Base-by-base conservation (phyloP, 2,888 invertebrate genomes). In the Stenchaetothrips biformis region DNA sequence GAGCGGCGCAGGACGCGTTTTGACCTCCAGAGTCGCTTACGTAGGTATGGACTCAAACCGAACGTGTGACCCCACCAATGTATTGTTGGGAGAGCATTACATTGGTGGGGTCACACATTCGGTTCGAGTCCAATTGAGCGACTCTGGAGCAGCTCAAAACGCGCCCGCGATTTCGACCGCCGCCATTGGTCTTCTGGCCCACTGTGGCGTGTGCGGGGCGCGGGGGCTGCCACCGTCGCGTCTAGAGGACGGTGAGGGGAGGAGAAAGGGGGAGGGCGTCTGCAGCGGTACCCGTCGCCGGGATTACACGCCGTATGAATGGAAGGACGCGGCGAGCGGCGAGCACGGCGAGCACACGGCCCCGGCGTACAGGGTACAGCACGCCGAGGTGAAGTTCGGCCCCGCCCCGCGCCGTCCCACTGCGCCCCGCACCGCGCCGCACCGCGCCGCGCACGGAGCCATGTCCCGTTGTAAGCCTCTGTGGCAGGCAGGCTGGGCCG, bases 381-480 rank as follows among this genome's bases (percentile, higher is more conserved):
- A 37, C 37, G 53, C 53, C 53, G 11, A 53, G 53, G 59, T 2
- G 25, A 74, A 74, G 21, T 74, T 74, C 67, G 67, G 67, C 53
- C 53, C 53, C 53, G 53, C 53, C 53, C 67, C 67, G 37, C 37
- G 2, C 53, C 11, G 4, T 13, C 16, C 8, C 53, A 6, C 53
- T 0, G 13, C 53, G 4, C 53, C 16, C 53, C 53, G 9, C 53
- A 4, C 53, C 53, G 16, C 53, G 0, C 53, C 53, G 16, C 53
- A 4, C 53, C 53, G 53, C 53, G 11, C 53, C 53, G 13, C 53
- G 53, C 53, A 53, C 53, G 53, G 53, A 53, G 53, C 53, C 53
- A 53, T 25, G 67, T 74, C 67, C 67, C 67, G 67, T 74, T 74
- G 67, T 74, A 25, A 74, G 67, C 67, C 67, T 74, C 21, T 59